Conservation (phyloP, 2,113 vertebrate species). For the Motacilla alba region DNA sequence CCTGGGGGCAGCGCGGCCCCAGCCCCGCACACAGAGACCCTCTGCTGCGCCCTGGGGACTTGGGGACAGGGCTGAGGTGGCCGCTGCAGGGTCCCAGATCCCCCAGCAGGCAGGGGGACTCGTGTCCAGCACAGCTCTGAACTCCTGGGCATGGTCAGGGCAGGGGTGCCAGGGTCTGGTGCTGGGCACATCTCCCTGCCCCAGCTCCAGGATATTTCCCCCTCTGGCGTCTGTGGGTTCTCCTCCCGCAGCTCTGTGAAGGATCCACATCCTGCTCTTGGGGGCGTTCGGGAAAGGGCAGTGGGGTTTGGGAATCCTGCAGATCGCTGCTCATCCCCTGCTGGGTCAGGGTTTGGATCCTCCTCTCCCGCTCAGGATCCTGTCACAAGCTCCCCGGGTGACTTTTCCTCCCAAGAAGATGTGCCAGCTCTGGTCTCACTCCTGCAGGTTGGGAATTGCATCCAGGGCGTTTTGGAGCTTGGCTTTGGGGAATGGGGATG, state of each 20-base stretch:
- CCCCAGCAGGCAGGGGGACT: rapidly evolving
- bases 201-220: neutral
- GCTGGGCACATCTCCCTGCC: neutral
- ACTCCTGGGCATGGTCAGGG: rapidly evolving
- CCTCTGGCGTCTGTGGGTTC: neutral
- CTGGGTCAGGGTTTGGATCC: neutral
- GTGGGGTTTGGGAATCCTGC: neutral
- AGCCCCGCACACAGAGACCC: neutral
- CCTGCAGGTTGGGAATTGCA: rapidly evolving
- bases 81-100: neutral
- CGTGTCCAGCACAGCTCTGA: neutral
- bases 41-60: neutral
- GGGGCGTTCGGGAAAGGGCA: neutral
- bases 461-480: neutral
- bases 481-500: neutral
- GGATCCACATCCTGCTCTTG: neutral
- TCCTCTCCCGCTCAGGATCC: neutral
- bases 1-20: neutral
- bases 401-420: neutral
- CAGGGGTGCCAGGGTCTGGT: neutral
- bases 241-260: neutral
- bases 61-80: neutral
- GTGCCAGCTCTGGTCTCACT: neutral
- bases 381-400: rapidly evolving
- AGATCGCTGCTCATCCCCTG: neutral